These are phyloP conservation scores for Toxostoma redivivum DNA, from an alignment of 2,113 vertebrate genomes.

Conservation along the genomic window DNA sequence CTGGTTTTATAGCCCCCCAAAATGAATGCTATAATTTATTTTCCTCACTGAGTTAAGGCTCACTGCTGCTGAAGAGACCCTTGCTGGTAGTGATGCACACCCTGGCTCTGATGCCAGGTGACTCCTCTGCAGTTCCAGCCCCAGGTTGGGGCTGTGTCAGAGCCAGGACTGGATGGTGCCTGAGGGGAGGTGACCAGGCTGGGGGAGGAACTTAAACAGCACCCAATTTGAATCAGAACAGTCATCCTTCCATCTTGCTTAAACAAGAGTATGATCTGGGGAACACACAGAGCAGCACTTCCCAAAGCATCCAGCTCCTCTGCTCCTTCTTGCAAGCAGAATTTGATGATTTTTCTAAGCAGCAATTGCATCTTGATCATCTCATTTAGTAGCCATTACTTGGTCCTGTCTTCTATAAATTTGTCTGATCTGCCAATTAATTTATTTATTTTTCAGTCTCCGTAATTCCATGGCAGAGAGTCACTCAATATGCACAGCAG, in stretches of 20 bases:
- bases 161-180: background rate
- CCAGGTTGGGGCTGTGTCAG: background rate
- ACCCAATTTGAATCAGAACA: background rate
- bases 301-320: background rate
- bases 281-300: background rate
- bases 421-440: background rate
- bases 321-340: background rate
- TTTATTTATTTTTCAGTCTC: background rate
- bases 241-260: background rate
- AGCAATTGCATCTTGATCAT: accelerated
- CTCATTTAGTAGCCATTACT: background rate
- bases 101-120: background rate
- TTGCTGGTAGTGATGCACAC: background rate
- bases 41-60: background rate
- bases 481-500: accelerated
- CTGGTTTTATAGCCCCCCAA: conserved; percentile 18
- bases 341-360: background rate
- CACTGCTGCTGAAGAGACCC: background rate
- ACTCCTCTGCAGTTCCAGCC: background rate
- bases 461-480: background rate
- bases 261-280: background rate
- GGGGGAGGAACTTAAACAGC: background rate
- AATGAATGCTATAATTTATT: conserved; percentile 24
- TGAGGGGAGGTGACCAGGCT: background rate
- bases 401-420: background rate